Evolutionary conservation across 2,113 vertebrate genomes (phyloP).

Genomic region (Hydrolagus affinis): DNA sequence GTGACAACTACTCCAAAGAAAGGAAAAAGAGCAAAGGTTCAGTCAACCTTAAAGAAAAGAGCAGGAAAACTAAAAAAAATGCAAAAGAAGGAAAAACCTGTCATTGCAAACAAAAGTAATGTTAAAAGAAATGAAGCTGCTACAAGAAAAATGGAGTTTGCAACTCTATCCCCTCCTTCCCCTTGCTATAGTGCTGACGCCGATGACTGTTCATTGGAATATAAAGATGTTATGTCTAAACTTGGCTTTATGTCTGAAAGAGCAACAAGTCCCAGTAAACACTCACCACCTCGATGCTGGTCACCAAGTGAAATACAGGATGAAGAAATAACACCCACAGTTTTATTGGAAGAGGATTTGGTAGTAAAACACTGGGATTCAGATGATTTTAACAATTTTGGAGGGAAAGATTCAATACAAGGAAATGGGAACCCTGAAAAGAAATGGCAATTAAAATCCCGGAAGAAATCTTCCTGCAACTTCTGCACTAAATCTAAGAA

Average conservation of each 20-base stretch:
- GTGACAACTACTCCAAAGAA: slow-evolving; percentile 80
- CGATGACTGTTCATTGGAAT: slow-evolving; percentile 75
- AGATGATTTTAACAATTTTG: slow-evolving; percentile 45
- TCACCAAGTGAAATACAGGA: slow-evolving; percentile 84
- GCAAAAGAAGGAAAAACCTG: slow-evolving; percentile 49
- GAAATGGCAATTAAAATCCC: slow-evolving; percentile 60
- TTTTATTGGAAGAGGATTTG: slow-evolving; percentile 61
- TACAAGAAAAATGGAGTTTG: slow-evolving; percentile 53
- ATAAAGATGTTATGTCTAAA: slow-evolving; percentile 88
- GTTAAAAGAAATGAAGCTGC: slow-evolving; percentile 61
- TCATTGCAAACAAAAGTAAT: neutral
- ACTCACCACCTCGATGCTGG: slow-evolving; percentile 92
- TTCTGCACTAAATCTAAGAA: slow-evolving; percentile 52
- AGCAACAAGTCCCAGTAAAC: slow-evolving; percentile 74
- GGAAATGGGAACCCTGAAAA: slow-evolving; percentile 54
- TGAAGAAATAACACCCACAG: slow-evolving; percentile 55
- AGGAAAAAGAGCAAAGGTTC: slow-evolving; percentile 75
- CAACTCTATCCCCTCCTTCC: slow-evolving; percentile 64
- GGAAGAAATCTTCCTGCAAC: slow-evolving; percentile 48
- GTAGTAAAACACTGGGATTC: slow-evolving; percentile 61
- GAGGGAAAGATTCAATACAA: slow-evolving; percentile 43
- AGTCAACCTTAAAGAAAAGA: slow-evolving; percentile 66
- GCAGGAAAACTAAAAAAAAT: slow-evolving; percentile 57
- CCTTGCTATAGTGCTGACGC: slow-evolving; percentile 78
- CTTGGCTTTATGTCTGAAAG: slow-evolving; percentile 91